These are phyloP conservation scores for Chelon labrosus DNA, from an alignment of 2,797 vertebrate genomes.

Conservation along the genomic window DNA sequence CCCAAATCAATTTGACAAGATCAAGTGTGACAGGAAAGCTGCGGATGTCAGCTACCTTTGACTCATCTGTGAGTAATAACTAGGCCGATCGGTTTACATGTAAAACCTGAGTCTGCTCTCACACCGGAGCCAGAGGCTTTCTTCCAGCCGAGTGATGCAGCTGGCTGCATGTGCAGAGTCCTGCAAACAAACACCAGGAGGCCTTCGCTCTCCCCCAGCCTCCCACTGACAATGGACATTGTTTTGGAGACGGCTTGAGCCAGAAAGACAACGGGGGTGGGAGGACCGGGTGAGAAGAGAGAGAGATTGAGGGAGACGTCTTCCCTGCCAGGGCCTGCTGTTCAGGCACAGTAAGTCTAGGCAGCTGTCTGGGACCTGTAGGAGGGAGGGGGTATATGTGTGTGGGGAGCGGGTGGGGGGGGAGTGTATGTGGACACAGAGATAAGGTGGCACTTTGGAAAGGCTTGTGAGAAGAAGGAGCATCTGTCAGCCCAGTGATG, in stretches of 20 bases:
- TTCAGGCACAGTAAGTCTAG: slow-evolving; percentile 54
- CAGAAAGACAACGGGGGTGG: slow-evolving; percentile 51
- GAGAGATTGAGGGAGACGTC: slow-evolving; percentile 14
- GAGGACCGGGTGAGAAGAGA: slow-evolving; percentile 39
- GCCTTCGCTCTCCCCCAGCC: slow-evolving; percentile 45
- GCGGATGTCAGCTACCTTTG: neutral
- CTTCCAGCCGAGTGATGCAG: slow-evolving; percentile 33
- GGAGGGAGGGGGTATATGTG: slow-evolving; percentile 17
- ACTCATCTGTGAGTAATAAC: slow-evolving; percentile 6
- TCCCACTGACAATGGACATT: slow-evolving; percentile 64
- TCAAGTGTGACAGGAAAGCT: neutral
- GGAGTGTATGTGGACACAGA: slow-evolving; percentile 61
- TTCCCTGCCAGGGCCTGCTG: slow-evolving; percentile 56
- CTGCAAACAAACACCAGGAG: slow-evolving; percentile 58
- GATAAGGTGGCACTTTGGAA: slow-evolving; percentile 73
- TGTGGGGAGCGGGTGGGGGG: too few species aligned
- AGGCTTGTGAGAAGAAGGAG: slow-evolving; percentile 61
- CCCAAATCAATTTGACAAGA: slow-evolving; percentile 4
- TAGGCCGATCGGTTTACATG: neutral
- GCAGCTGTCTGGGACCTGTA: slow-evolving; percentile 62
- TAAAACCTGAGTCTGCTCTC: slow-evolving; percentile 19
- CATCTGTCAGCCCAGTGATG: slow-evolving; percentile 56
- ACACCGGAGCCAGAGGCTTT: slow-evolving; percentile 25
- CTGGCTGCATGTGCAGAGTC: slow-evolving; percentile 41
- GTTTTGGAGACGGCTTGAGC: slow-evolving; percentile 56